Evolutionary conservation across 2,888 invertebrate genomes (phyloP), one percentile per base, ranked within the genome.

Genomic region (Oxystoma pomonae): DNA sequence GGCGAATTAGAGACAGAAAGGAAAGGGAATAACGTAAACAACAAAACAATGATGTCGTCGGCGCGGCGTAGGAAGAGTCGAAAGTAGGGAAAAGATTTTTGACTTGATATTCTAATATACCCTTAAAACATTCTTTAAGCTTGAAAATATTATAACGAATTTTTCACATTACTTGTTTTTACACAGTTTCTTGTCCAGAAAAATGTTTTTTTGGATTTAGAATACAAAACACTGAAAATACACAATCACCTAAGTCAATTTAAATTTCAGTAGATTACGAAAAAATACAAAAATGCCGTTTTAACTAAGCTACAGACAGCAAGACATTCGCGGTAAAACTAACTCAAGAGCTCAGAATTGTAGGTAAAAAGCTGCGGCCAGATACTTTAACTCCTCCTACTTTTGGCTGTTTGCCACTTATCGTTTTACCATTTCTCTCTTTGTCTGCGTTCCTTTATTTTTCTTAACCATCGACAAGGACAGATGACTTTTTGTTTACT

Each of bases 361-460:
- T 73, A 74, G 74, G 72, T 70, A 71, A 70, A 73, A 35, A 35
- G 35, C 35, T 35, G 35, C 35, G 35, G 35, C 35, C 35, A 72
- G 73, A 70, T 70, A 17, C 7, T 71, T 74, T 73, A 69, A 76
- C 78, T 78, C 77, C 78, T 76, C 78, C 78, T 78, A 76, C 73
- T 75, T 74, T 68, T 68, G 73, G 71, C 72, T 72, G 76, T 16
- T 73, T 73, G 73, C 75, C 74, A 75, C 75, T 76, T 75, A 75
- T 76, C 77, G 74, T 71, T 73, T 72, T 70, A 72, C 72, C 72
- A 69, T 71, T 72, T 72, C 71, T 73, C 72, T 73, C 72, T 71
- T 70, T 73, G 68, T 70, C 71, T 69, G 73, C 69, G 66, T 70
- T 72, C 67, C 71, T 61, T 68, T 66, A 61, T 60, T 65, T 65